A percentile compares a stretch with the other conserved stretches of the same genome.
Conservation (phyloP, 2,888 invertebrate genomes). For the Anthrax anthrax region DNA sequence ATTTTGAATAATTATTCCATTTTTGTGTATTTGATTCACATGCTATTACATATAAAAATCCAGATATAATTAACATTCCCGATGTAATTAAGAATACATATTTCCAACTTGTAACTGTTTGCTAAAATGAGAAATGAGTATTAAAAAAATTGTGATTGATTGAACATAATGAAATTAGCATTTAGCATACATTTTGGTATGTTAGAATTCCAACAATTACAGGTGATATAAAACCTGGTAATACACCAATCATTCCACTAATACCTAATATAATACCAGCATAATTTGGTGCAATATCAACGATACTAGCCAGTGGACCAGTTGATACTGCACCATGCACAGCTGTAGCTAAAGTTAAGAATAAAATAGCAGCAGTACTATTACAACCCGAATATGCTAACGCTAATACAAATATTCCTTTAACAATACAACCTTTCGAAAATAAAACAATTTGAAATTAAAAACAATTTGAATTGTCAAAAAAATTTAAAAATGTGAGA, state of each 20-base stretch:
- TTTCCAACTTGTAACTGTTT: constrained; percentile 46
- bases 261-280: constrained; percentile 45
- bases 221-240: constrained; percentile 48
- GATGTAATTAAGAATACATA: constrained; percentile 43
- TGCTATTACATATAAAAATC: constrained; percentile 39
- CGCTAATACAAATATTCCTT: constrained; percentile 45
- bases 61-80: constrained; percentile 37
- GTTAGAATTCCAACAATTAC: constrained; percentile 46
- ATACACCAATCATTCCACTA: constrained; percentile 41
- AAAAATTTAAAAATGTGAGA: constrained; percentile 9
- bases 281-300: constrained; percentile 51
- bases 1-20: constrained; percentile 37
- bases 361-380: constrained; percentile 41
- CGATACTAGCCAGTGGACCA: constrained; percentile 48
- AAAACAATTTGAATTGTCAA: not conserved
- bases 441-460: constrained; percentile 5
- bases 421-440: constrained; percentile 45
- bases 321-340: constrained; percentile 52
- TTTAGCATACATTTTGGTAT: constrained; percentile 42
- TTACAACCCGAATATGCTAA: constrained; percentile 50
- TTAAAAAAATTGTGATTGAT: not conserved
- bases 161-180: too few species aligned
- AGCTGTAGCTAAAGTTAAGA: constrained; percentile 46
- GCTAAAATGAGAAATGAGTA: constrained; percentile 30
- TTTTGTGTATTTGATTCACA: constrained; percentile 41